Conservation (phyloP, 2,113 vertebrate species). For the Uria lomvia region DNA sequence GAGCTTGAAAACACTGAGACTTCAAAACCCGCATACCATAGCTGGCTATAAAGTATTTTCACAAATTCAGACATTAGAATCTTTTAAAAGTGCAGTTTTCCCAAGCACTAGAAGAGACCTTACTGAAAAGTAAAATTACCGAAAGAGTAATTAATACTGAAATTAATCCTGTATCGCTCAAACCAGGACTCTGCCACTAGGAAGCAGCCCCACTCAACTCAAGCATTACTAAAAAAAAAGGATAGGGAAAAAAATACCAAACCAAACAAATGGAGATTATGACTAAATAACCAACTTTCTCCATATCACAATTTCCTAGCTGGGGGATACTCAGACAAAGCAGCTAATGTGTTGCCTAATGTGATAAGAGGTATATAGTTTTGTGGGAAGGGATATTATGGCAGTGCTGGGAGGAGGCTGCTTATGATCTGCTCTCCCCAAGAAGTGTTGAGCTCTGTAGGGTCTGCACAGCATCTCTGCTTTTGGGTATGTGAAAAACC, state of each 20-base stretch:
- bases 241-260: background rate
- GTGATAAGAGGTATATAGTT: background rate
- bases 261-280: background rate
- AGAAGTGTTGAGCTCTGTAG: background rate
- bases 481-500: background rate
- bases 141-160: background rate
- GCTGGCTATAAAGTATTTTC: background rate
- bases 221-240: background rate
- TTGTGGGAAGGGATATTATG: background rate
- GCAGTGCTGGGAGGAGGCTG: background rate
- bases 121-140: background rate
- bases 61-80: background rate
- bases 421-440: background rate
- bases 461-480: background rate
- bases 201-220: fast-evolving
- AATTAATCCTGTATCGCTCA: background rate
- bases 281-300: background rate
- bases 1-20: background rate
- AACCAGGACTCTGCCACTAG: background rate
- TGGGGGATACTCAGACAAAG: background rate
- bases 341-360: background rate
- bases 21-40: background rate
- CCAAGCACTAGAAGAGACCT: background rate
- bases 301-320: background rate
- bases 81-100: background rate